Percentiles rank a stretch among this genome's conserved stretches.
phyloP scores from a whole-genome alignment of 92 coral and sea anemone species.

The Paramuricea clavata region DNA sequence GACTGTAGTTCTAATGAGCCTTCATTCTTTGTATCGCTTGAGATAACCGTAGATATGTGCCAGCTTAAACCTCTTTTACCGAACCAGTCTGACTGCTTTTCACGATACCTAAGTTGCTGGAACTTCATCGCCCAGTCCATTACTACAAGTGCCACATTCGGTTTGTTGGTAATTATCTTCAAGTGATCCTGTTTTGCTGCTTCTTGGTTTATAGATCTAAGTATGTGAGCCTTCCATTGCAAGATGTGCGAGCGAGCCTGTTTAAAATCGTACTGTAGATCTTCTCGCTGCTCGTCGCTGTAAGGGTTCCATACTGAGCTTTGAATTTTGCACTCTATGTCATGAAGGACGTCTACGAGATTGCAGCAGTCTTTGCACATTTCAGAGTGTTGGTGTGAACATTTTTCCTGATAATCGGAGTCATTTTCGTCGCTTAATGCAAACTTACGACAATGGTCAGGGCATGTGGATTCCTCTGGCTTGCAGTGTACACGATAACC shows the following conservation, averaged over 20 bases:
- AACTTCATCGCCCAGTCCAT: conserved; percentile 93
- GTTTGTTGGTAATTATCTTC: too few species aligned
- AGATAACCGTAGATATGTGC: conserved; percentile 76
- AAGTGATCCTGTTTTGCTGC: background rate
- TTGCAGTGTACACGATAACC: too few species aligned
- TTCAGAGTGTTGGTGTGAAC: background rate
- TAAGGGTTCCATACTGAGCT: background rate
- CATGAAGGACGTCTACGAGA: background rate
- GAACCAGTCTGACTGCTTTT: conserved; percentile 79
- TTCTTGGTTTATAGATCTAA: background rate
- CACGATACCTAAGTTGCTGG: conserved; percentile 76
- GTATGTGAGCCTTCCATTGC: background rate
- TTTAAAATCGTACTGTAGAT: background rate
- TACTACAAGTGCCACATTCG: conserved; percentile 67
- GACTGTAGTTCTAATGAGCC: conserved; percentile 66
- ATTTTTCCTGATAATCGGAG: background rate
- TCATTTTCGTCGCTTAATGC: background rate
- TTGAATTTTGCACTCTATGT: background rate
- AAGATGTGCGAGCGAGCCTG: background rate
- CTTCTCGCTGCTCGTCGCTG: background rate
- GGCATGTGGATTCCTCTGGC: conserved; percentile 8
- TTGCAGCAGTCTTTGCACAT: background rate
- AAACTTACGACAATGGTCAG: background rate
- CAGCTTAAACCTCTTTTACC: conserved; percentile 77
- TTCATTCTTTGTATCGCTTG: conserved; percentile 43